phyloP scores from a whole-genome alignment of 1,140 invertebrate genomes.

The Popillia japonica region DNA sequence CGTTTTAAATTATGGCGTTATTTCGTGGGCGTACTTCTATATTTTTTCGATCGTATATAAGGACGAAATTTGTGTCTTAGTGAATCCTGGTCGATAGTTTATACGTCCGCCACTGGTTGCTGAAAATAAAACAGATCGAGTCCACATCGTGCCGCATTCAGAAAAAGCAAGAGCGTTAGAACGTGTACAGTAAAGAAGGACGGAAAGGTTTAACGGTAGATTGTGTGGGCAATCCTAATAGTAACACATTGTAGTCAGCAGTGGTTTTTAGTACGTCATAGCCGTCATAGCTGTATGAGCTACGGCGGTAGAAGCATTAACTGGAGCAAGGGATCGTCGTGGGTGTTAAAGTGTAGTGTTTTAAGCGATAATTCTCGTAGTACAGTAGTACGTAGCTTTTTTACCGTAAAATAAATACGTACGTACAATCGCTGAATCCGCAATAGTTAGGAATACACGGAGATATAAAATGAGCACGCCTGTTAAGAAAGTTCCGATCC shows the following conservation, averaged over 20 bases:
- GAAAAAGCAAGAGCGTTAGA: background rate
- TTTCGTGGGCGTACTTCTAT: too few species aligned
- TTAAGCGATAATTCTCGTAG: too few species aligned
- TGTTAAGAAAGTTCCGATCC: slow-evolving; percentile 93
- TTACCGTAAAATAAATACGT: background rate
- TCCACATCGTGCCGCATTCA: background rate
- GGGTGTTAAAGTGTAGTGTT: slow-evolving; percentile 1
- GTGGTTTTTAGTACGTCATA: slow-evolving; percentile 7
- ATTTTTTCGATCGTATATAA: too few species aligned
- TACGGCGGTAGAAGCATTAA: background rate
- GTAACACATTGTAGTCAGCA: slow-evolving; percentile 1
- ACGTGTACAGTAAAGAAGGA: background rate
- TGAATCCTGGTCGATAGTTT: too few species aligned
- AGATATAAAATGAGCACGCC: slow-evolving; percentile 58
- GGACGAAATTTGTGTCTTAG: too few species aligned
- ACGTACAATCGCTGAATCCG: background rate
- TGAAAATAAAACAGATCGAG: background rate
- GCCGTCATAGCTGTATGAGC: background rate
- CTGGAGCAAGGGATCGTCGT: background rate
- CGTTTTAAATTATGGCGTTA: too few species aligned
- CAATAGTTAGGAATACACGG: background rate
- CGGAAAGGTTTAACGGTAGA: background rate
- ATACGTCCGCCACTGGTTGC: background rate
- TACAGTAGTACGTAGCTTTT: background rate
- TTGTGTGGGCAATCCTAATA: slow-evolving; percentile 20